Conservation (phyloP, 2,797 vertebrate genomes). For the Melanotaenia nigrans region DNA sequence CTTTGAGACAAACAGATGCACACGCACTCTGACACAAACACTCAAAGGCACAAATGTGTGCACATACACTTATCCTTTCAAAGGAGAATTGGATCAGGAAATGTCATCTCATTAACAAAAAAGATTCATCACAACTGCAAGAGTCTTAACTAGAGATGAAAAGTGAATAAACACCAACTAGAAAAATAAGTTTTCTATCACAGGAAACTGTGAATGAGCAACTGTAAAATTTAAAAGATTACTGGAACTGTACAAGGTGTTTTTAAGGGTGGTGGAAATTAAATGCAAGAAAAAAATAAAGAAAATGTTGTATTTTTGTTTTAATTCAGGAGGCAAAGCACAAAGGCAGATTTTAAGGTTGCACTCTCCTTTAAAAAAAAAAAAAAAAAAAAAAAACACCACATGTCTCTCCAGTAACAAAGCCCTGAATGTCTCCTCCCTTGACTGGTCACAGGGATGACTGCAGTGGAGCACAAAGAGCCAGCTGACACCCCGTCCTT, state of each 20-base stretch:
- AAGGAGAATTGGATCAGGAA: slow-evolving; percentile 74
- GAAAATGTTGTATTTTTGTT: slow-evolving; percentile 54
- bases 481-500: slow-evolving; percentile 88
- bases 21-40: slow-evolving; percentile 62
- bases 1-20: slow-evolving; percentile 85
- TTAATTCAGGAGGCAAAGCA: slow-evolving; percentile 58
- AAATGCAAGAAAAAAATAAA: slow-evolving; percentile 15
- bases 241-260: background rate
- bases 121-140: slow-evolving; percentile 69
- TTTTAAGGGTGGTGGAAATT: slow-evolving; percentile 11
- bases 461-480: slow-evolving; percentile 89
- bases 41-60: slow-evolving; percentile 61
- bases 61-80: slow-evolving; percentile 72
- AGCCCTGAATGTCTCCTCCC: slow-evolving; percentile 87
- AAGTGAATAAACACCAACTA: slow-evolving; percentile 48
- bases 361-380: slow-evolving; percentile 67
- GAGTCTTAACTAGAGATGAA: slow-evolving; percentile 56
- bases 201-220: background rate
- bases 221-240: slow-evolving; percentile 21
- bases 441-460: slow-evolving; percentile 89
- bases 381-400: slow-evolving; percentile 63
- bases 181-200: slow-evolving; percentile 35
- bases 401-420: slow-evolving; percentile 88
- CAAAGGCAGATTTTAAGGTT: slow-evolving; percentile 76
- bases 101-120: slow-evolving; percentile 79